phyloP scores from a whole-genome alignment of 2,797 vertebrate genomes.

The Darevskia nairensis region DNA sequence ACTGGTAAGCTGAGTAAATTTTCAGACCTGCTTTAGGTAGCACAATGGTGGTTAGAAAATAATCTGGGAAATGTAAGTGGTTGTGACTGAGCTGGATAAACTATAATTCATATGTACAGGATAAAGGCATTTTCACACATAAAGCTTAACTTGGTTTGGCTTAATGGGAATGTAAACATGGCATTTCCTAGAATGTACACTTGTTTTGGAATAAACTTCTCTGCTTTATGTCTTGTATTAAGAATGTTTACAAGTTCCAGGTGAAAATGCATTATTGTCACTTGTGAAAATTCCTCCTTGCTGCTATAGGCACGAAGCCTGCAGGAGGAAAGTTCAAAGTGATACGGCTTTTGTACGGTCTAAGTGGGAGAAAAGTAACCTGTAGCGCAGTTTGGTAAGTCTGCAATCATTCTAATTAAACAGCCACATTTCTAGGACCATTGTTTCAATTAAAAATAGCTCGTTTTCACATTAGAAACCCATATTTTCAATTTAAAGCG shows the following conservation, averaged over 20 bases:
- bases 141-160: background rate
- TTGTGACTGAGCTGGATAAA: background rate
- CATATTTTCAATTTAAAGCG: background rate
- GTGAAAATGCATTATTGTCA: background rate
- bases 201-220: background rate
- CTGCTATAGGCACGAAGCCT: background rate
- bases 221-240: background rate
- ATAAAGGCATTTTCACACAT: background rate
- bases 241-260: background rate
- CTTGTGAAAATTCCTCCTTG: background rate
- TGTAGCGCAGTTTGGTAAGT: too few relatives aligned
- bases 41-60: background rate
- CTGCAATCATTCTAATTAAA: background rate
- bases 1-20: background rate
- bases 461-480: background rate
- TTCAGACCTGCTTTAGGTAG: background rate
- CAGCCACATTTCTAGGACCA: background rate
- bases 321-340: background rate
- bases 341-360: background rate
- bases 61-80: slow-evolving; percentile 31
- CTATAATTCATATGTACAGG: background rate
- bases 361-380: background rate
- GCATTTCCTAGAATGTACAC: background rate
- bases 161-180: background rate
- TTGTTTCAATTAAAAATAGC: background rate